Percentiles rank a stretch among this genome's conserved stretches.
Evolutionary conservation across 2,113 vertebrate species (phyloP).

Genomic region (Hyla sarda): DNA sequence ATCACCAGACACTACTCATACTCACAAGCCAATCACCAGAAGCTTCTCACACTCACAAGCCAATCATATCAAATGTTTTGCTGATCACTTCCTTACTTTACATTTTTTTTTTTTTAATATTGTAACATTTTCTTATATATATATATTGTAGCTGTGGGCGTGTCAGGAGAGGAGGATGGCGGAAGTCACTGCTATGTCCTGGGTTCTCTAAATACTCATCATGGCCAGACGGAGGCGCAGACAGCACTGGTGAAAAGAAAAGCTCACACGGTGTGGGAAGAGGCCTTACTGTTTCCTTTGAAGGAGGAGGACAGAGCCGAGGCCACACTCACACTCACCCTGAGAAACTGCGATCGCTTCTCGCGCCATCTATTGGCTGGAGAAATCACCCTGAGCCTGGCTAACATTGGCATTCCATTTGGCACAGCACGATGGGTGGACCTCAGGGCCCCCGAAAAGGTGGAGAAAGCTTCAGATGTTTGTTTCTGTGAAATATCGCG

Average conservation of each 20-base stretch:
- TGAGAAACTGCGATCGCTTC: constrained; percentile 85
- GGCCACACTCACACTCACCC: constrained; percentile 77
- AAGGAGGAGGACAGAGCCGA: constrained; percentile 68
- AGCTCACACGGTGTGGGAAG: constrained; percentile 77
- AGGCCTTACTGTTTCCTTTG: constrained; percentile 76
- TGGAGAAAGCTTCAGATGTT: constrained; percentile 59
- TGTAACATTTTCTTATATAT: too few species aligned
- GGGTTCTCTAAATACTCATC: constrained; percentile 72
- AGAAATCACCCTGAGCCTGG: constrained; percentile 78
- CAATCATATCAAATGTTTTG: neutral
- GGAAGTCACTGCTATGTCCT: constrained; percentile 82
- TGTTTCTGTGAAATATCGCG: too few species aligned
- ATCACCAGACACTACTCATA: too few species aligned
- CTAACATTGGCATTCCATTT: constrained; percentile 72
- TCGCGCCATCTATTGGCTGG: constrained; percentile 82
- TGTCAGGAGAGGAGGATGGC: constrained; percentile 66
- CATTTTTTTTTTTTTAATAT: too few species aligned
- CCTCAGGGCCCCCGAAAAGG: constrained; percentile 81
- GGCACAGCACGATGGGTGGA: constrained; percentile 78
- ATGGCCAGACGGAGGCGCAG: constrained; percentile 74
- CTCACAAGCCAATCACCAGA: too few species aligned
- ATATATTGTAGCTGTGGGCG: constrained; percentile 71
- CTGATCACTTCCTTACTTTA: too few species aligned
- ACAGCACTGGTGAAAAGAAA: constrained; percentile 78
- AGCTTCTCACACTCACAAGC: neutral